phyloP scores from a whole-genome alignment of 1,140 invertebrate species.

The Macrosteles quadrilineatus region DNA sequence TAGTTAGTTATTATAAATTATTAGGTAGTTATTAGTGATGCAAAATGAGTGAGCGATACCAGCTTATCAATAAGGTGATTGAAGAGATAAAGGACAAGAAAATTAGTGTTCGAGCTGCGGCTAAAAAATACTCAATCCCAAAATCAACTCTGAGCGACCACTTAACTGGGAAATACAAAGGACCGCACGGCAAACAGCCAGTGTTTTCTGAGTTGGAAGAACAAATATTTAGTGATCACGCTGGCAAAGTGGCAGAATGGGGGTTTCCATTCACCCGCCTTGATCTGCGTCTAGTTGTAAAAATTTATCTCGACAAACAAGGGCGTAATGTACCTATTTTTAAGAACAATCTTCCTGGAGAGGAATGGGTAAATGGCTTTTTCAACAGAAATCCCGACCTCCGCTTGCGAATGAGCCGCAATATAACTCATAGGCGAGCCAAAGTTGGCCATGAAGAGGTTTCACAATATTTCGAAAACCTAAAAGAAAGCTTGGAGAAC shows the following conservation, averaged over 20 bases:
- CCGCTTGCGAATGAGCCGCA: slow-evolving; percentile 38
- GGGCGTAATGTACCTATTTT: slow-evolving; percentile 35
- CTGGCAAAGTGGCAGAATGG: slow-evolving; percentile 13
- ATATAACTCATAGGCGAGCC: slow-evolving; percentile 44
- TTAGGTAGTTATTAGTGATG: too few relatives aligned
- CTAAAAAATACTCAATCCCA: too few relatives aligned
- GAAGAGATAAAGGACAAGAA: too few relatives aligned
- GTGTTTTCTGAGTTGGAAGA: too few relatives aligned
- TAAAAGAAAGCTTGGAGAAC: slow-evolving; percentile 32
- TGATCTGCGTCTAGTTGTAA: slow-evolving; percentile 7
- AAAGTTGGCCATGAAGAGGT: slow-evolving; percentile 5
- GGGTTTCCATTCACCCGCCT: slow-evolving; percentile 23
- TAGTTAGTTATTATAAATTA: too few relatives aligned
- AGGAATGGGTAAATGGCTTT: slow-evolving; percentile 43
- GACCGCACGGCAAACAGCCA: too few relatives aligned
- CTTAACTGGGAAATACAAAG: too few relatives aligned
- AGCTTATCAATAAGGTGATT: too few relatives aligned
- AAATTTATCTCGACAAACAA: slow-evolving; percentile 24
- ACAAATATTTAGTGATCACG: background rate
- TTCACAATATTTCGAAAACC: background rate
- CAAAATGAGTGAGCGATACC: too few relatives aligned
- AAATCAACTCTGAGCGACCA: too few relatives aligned
- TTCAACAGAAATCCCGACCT: slow-evolving; percentile 38
- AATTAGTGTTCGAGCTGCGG: too few relatives aligned
- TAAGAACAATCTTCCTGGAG: slow-evolving; percentile 44